These are phyloP conservation scores for Ceryle rudis DNA, from an alignment of 2,797 vertebrate species.

Conservation along the genomic window DNA sequence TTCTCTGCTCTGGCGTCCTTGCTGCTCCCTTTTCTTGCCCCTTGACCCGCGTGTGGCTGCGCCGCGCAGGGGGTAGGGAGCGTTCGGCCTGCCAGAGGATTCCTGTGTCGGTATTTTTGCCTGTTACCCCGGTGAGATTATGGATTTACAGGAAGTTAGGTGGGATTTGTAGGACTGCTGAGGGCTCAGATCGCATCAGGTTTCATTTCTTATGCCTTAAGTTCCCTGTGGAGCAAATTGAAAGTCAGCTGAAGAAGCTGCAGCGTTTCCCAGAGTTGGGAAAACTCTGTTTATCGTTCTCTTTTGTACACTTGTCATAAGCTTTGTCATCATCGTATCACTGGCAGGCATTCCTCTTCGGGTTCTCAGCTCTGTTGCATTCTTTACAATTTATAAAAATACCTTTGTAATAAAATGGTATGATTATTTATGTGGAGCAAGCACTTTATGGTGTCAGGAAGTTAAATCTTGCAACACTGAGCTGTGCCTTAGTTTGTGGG, in stretches of 20 bases:
- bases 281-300: not conserved
- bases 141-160: fast-evolving
- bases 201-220: not conserved
- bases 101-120: fast-evolving
- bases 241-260: not conserved
- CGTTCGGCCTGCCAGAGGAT: fast-evolving
- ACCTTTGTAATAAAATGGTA: not conserved
- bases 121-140: fast-evolving
- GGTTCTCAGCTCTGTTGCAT: too few species aligned
- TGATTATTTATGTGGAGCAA: not conserved
- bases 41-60: not conserved
- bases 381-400: too few species aligned
- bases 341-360: fast-evolving
- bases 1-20: too few species aligned
- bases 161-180: not conserved
- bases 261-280: not conserved
- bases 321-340: fast-evolving
- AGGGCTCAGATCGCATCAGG: fast-evolving
- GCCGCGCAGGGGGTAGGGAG: not conserved
- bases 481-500: fast-evolving
- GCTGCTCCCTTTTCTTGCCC: fast-evolving
- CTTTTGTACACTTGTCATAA: not conserved
- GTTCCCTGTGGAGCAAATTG: not conserved
- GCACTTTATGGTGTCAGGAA: not conserved
- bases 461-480: fast-evolving